phyloP scores from a whole-genome alignment of 2,888 invertebrate genomes.

The Eupithecia insigniata region DNA sequence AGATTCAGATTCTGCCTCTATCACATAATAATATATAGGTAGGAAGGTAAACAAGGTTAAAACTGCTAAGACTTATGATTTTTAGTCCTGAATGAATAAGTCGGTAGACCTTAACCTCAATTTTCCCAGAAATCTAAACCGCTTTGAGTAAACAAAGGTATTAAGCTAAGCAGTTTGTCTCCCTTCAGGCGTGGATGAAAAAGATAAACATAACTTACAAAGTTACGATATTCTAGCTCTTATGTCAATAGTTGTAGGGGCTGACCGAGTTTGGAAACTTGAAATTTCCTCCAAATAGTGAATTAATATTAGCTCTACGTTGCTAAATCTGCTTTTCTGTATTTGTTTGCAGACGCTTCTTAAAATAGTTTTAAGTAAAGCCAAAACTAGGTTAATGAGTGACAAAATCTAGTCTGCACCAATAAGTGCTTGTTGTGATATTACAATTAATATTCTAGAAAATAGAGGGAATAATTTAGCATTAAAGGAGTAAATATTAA shows the following conservation, averaged over 20 bases:
- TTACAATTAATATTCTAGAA: too few species aligned
- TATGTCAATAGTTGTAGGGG: conserved; percentile 27
- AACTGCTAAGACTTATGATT: neutral
- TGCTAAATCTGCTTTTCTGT: neutral
- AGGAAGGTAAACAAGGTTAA: neutral
- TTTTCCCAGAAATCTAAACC: conserved; percentile 3
- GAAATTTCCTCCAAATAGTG: conserved; percentile 10
- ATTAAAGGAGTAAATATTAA: too few species aligned
- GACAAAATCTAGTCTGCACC: neutral
- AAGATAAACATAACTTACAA: conserved; percentile 23
- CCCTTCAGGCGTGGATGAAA: conserved; percentile 12
- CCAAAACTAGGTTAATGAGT: neutral
- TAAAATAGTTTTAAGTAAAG: neutral
- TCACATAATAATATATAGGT: neutral
- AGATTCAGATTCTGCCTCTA: too few species aligned
- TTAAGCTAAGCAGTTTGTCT: conserved; percentile 4
- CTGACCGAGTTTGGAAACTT: conserved; percentile 14
- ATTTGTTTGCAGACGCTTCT: neutral
- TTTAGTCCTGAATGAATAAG: neutral
- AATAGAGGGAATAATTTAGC: too few species aligned
- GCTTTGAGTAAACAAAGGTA: neutral
- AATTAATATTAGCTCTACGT: neutral
- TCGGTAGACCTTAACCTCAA: neutral
- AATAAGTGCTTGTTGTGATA: too few species aligned
- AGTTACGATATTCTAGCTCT: conserved; percentile 18